Percentiles rank a stretch among this genome's conserved stretches.
phyloP scores from a whole-genome alignment of 2,888 invertebrate genomes.

The Callyntrura sp. region DNA sequence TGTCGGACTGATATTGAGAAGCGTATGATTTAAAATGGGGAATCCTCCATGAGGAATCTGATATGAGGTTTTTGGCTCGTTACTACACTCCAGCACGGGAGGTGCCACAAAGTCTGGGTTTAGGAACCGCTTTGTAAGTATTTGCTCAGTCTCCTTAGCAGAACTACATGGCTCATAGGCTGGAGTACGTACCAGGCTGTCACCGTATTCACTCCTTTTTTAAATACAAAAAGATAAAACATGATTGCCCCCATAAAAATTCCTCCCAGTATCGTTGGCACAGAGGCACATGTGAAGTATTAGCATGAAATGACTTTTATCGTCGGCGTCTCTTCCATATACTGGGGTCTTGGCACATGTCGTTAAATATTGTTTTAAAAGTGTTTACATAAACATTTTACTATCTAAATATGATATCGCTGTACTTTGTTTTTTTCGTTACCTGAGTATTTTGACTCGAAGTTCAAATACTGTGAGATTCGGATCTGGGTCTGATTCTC shows the following conservation, averaged over 20 bases:
- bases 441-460: slow-evolving; percentile 92
- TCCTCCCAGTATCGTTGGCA: not conserved
- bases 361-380: not conserved
- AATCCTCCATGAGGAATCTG: slow-evolving; percentile 88
- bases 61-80: slow-evolving; percentile 79
- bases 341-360: not conserved
- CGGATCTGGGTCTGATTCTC: slow-evolving; percentile 88
- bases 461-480: slow-evolving; percentile 93
- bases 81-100: slow-evolving; percentile 87
- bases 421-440: slow-evolving; percentile 55
- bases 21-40: slow-evolving; percentile 92
- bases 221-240: slow-evolving; percentile 8
- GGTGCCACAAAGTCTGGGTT: slow-evolving; percentile 94
- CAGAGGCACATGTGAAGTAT: not conserved
- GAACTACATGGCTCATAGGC: slow-evolving; percentile 91
- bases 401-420: not conserved
- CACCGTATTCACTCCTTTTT: slow-evolving; percentile 87
- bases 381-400: not conserved
- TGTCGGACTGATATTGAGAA: slow-evolving; percentile 91
- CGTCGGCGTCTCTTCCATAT: not conserved
- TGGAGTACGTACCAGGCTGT: slow-evolving; percentile 90
- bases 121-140: slow-evolving; percentile 89
- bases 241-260: not conserved
- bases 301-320: not conserved
- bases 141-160: slow-evolving; percentile 89